phyloP scores from a whole-genome alignment of 35 echinoderm and acorn worm genomes.

The Lytechinus variegatus region DNA sequence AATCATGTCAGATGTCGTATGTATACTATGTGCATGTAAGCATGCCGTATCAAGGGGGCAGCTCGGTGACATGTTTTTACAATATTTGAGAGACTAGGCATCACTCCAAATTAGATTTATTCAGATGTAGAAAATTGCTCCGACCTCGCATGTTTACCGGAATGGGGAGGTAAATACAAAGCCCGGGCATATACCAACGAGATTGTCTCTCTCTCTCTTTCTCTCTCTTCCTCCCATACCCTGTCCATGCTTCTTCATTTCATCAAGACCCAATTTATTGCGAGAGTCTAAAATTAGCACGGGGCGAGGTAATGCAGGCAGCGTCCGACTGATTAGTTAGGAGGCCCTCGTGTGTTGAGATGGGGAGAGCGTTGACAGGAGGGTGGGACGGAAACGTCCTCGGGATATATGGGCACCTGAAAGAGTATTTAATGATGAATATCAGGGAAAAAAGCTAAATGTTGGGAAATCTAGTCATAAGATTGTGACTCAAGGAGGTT shows the following conservation, averaged over 20 bases:
- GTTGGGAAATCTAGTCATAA: neutral
- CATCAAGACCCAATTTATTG: constrained; percentile 47
- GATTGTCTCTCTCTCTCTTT: neutral
- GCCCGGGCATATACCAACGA: neutral
- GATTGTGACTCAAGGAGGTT: neutral
- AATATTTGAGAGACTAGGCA: constrained; percentile 18
- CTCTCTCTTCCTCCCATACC: neutral
- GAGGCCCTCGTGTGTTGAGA: constrained; percentile 35
- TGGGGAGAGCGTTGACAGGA: neutral
- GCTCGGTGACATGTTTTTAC: neutral
- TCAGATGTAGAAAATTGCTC: constrained; percentile 11
- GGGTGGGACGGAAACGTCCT: neutral
- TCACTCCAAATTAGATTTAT: constrained; percentile 14
- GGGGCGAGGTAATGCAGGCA: neutral
- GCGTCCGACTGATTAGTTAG: constrained; percentile 17
- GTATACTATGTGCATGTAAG: constrained; percentile 12
- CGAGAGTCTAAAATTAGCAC: constrained; percentile 28
- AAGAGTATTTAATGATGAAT: neutral
- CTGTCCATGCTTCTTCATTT: constrained; percentile 1
- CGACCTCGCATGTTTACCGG: constrained; percentile 7
- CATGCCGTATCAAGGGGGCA: neutral
- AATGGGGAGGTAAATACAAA: neutral
- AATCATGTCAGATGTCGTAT: neutral
- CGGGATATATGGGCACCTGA: neutral
- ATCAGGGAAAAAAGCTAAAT: neutral